A percentile compares a stretch with the other conserved stretches of the same genome.
Evolutionary conservation across 2,113 vertebrate species (phyloP).

Genomic region (western clawed frog (Xenopus tropicalis)): DNA sequence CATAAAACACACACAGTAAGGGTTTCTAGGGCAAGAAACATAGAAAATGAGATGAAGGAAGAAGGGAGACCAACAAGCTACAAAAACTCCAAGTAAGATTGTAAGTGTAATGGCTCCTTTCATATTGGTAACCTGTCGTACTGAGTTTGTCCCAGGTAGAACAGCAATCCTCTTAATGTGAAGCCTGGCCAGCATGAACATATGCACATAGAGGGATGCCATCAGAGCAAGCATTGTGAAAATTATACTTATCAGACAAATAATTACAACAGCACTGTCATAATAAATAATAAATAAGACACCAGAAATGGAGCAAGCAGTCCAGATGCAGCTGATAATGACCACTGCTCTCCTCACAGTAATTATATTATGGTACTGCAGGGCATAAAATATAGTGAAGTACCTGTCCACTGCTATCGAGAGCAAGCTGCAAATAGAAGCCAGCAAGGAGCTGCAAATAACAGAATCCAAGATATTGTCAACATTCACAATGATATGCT

Average conservation of each 20-base stretch:
- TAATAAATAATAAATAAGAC: constrained; percentile 89
- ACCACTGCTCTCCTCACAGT: constrained; percentile 72
- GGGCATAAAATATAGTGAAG: constrained; percentile 92
- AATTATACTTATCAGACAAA: constrained; percentile 91
- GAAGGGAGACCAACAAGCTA: constrained; percentile 94
- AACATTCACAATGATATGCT: constrained; percentile 76
- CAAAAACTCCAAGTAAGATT: constrained; percentile 89
- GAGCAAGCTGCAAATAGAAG: constrained; percentile 90
- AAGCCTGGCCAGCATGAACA: constrained; percentile 89
- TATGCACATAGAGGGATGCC: constrained; percentile 91
- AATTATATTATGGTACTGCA: constrained; percentile 91
- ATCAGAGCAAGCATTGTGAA: constrained; percentile 93
- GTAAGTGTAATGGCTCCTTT: constrained; percentile 91
- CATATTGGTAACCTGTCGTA: constrained; percentile 87
- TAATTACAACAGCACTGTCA: constrained; percentile 82
- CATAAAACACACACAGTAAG: constrained; percentile 95
- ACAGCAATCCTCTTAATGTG: constrained; percentile 89
- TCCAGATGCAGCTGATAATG: constrained; percentile 83
- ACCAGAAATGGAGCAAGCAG: constrained; percentile 77
- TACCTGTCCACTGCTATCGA: constrained; percentile 93
- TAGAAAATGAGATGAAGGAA: constrained; percentile 91
- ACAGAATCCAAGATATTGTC: constrained; percentile 93
- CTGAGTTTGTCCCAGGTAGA: constrained; percentile 72
- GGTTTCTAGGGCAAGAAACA: constrained; percentile 88
- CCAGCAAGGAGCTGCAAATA: constrained; percentile 91